These are phyloP conservation scores for Tupaia chinensis DNA, from an alignment of 2,113 vertebrate genomes.

Conservation along the genomic window DNA sequence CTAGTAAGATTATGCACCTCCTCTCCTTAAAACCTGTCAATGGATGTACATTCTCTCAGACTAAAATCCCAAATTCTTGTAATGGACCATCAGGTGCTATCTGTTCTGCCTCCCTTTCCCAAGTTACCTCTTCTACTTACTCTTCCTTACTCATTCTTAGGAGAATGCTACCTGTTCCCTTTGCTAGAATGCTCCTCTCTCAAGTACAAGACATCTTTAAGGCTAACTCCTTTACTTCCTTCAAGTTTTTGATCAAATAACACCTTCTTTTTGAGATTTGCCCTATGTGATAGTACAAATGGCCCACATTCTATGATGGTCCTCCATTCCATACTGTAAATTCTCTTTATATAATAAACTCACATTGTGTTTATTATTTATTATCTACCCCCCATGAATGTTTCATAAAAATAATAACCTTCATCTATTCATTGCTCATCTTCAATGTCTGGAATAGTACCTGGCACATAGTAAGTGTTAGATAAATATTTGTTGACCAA, in stretches of 20 bases:
- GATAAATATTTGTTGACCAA: neutral
- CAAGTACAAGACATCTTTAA: neutral
- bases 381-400: neutral
- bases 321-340: neutral
- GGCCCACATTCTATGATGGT: accelerated
- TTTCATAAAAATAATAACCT: neutral
- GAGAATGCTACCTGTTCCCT: neutral
- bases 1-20: neutral
- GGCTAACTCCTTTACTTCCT: neutral
- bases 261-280: neutral
- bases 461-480: neutral
- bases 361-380: neutral
- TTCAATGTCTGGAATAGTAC: neutral
- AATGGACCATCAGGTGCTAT: neutral
- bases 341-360: neutral
- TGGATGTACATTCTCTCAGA: neutral
- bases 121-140: neutral
- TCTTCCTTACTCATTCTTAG: neutral
- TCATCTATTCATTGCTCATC: neutral
- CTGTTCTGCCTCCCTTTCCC: neutral
- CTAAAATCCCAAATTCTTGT: neutral
- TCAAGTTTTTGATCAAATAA: neutral
- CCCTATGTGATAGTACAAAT: neutral
- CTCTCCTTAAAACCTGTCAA: neutral
- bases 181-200: neutral